Base-by-base conservation (phyloP, 2,888 invertebrate genomes). In the Choreutis nemorana region DNA sequence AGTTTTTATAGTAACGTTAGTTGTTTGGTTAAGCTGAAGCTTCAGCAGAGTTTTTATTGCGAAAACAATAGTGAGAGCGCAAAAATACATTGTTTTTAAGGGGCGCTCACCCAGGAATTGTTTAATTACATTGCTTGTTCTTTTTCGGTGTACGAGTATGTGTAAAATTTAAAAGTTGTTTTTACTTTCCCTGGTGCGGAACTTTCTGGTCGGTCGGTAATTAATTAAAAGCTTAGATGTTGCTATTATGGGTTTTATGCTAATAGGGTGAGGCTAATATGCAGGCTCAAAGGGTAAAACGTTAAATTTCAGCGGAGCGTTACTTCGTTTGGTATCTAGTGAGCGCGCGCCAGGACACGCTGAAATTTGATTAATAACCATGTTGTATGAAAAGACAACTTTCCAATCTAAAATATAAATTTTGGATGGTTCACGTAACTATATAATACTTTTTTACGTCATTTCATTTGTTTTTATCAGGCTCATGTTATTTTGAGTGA, bases 201-300 rank as follows among this genome's bases (percentile, higher is more conserved):
- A 54, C 56, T 50, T 46, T 50, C 51, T 51, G 50, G 57, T 50
- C 52, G 57, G 64, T 46, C 54, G 50, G 63, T 70, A 70, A 77
- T 75, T 72, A 75, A 75, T 75, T 75, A 71, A 66, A 67, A 62
- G 70, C 63, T 65, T 62, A 66, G 55, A 58, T 55, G 53, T 48
- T 59, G 55, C 60, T 54, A 64, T 67, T 67, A 67, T 65, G 64
- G 62, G 63, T 61, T 70, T 70, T 75, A 73, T 73, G 75, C 58
- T 72, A 72, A 75, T 72, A 65, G 56, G 50, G 47, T 48, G 51
- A 49, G 57, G 58, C 58, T 70, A 67, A 68, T 71, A 68, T 65
- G 62, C 44, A 49, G 52, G 53, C 61, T 68, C 67, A 72, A 75
- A 71, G 71, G 63, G 59, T 50, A 45, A 52, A 60, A 66, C 63